Percentiles rank a stretch among this genome's conserved stretches.
phyloP scores from a whole-genome alignment of 2,888 invertebrate species.

The Drosophila suboccidentalis region DNA sequence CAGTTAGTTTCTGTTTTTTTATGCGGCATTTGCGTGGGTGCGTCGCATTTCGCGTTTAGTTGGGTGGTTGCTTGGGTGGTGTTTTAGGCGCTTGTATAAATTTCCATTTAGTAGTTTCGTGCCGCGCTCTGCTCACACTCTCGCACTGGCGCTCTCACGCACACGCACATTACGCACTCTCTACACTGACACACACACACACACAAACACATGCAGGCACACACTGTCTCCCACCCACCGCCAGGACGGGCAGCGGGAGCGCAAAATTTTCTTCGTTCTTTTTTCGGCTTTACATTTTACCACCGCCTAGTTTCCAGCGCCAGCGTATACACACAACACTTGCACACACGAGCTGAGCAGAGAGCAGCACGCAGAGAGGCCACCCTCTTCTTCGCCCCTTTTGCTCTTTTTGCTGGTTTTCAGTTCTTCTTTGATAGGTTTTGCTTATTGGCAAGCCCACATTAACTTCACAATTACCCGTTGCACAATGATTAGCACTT shows the following conservation, averaged over 20 bases:
- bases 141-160: constrained; percentile 42
- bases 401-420: constrained; percentile 41
- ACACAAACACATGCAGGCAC: constrained; percentile 6
- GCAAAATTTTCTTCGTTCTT: constrained; percentile 65
- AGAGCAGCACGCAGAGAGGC: constrained; percentile 38
- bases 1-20: constrained; percentile 34
- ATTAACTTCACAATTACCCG: constrained; percentile 48
- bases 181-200: constrained; percentile 43
- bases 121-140: constrained; percentile 51
- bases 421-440: constrained; percentile 26
- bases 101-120: constrained; percentile 74
- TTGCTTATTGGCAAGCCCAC: constrained; percentile 22
- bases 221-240: constrained; percentile 57
- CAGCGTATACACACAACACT: constrained; percentile 77
- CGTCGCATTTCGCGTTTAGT: constrained; percentile 50
- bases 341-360: constrained; percentile 62
- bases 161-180: constrained; percentile 53
- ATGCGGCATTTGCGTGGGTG: constrained; percentile 60
- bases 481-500: constrained; percentile 50
- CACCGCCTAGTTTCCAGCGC: constrained; percentile 79
- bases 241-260: constrained; percentile 52
- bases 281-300: constrained; percentile 71
- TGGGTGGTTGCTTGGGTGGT: constrained; percentile 61
- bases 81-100: constrained; percentile 65
- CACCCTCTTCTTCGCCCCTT: constrained; percentile 52